These are phyloP conservation scores for Agrypnus murinus DNA, from an alignment of 2,888 invertebrate genomes.

Conservation along the genomic window DNA sequence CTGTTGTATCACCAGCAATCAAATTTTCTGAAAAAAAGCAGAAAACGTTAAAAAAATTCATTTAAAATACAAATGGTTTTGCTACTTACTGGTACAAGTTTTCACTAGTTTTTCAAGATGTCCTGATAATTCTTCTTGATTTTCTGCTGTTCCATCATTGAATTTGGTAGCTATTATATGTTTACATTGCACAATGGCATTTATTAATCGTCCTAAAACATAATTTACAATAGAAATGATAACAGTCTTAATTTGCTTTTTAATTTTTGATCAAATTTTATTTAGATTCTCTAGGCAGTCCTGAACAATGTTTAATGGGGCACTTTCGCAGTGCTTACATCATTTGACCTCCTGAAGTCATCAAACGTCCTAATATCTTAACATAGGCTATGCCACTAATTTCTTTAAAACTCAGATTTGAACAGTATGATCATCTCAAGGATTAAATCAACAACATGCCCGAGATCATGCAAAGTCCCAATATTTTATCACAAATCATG, in stretches of 20 bases:
- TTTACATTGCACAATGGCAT: constrained; percentile 85
- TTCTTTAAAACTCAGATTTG: too few relatives aligned
- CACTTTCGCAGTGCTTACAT: too few relatives aligned
- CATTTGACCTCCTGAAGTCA: too few relatives aligned
- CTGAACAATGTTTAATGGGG: too few relatives aligned
- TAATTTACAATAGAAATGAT: constrained; percentile 13
- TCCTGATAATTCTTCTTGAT: constrained; percentile 78
- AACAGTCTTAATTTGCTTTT: background rate
- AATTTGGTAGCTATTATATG: constrained; percentile 82
- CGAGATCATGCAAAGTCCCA: too few relatives aligned
- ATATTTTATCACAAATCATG: too few relatives aligned
- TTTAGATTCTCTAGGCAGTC: too few relatives aligned
- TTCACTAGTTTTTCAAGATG: constrained; percentile 83
- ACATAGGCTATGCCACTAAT: too few relatives aligned
- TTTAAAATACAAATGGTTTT: constrained; percentile 10
- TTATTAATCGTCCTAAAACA: constrained; percentile 83
- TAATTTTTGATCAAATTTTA: too few relatives aligned
- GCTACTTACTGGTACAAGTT: constrained; percentile 81
- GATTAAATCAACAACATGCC: too few relatives aligned
- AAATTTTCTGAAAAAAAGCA: constrained; percentile 80
- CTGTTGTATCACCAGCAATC: constrained; percentile 94
- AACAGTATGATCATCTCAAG: too few relatives aligned
- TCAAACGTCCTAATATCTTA: too few relatives aligned
- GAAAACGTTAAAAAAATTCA: constrained; percentile 8
- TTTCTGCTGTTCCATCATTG: constrained; percentile 74